These are phyloP conservation scores for Gracilinanus agilis DNA, from an alignment of 2,113 vertebrate genomes.

Conservation along the genomic window DNA sequence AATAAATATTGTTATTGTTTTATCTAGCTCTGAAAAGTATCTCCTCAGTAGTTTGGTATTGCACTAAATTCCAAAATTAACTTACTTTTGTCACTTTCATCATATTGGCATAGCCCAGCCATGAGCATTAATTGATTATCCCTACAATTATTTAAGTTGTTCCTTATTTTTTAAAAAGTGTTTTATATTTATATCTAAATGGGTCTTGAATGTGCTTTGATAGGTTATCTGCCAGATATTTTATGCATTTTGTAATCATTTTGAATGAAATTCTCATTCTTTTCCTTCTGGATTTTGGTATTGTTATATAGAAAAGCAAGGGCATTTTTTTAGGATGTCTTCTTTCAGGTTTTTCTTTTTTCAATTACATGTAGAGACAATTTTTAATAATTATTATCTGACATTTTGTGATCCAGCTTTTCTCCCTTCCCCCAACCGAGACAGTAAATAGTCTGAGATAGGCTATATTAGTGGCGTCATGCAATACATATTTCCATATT, in stretches of 20 bases:
- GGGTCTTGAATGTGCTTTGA: neutral
- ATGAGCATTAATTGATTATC: neutral
- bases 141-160: neutral
- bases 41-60: neutral
- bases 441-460: too few relatives aligned
- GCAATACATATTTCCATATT: too few relatives aligned
- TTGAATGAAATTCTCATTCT: neutral
- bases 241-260: neutral
- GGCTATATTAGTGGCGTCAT: too few relatives aligned
- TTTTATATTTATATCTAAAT: neutral
- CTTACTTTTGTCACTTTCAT: neutral
- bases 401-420: too few relatives aligned
- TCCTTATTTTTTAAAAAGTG: neutral
- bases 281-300: neutral
- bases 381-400: too few relatives aligned
- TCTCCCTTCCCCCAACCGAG: too few relatives aligned
- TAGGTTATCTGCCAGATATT: neutral
- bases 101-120: neutral
- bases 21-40: neutral
- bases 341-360: neutral
- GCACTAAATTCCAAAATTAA: neutral
- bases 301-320: neutral
- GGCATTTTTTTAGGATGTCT: neutral
- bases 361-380: too few relatives aligned
- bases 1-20: neutral